Conservation (phyloP, 1,140 invertebrate species). For the Drosophila ambigua region DNA sequence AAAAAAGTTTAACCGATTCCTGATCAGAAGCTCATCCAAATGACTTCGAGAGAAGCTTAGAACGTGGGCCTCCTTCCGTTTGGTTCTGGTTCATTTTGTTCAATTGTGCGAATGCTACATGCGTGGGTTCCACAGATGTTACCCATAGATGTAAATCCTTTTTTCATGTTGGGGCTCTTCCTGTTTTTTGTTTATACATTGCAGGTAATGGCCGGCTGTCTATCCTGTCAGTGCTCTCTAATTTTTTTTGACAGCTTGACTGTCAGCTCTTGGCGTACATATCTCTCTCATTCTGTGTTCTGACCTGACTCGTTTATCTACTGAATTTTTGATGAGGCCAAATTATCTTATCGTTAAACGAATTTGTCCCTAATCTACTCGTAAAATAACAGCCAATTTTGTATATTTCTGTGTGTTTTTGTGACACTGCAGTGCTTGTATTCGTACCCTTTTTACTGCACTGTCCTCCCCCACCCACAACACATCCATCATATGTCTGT, state of each 20-base stretch:
- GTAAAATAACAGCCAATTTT: constrained; percentile 50
- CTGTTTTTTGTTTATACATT: constrained; percentile 46
- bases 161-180: constrained; percentile 1
- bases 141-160: constrained; percentile 24
- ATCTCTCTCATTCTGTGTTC: background rate
- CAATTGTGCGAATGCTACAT: constrained; percentile 43
- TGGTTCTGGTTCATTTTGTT: constrained; percentile 17
- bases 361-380: constrained; percentile 47
- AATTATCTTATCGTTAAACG: constrained; percentile 68
- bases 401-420: constrained; percentile 40
- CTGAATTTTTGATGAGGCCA: constrained; percentile 54
- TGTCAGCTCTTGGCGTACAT: constrained; percentile 46
- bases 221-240: constrained; percentile 29
- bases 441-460: constrained; percentile 4
- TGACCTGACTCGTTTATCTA: constrained; percentile 2
- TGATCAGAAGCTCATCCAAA: constrained; percentile 42
- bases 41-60: constrained; percentile 10
- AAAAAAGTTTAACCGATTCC: constrained; percentile 73
- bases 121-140: constrained; percentile 58
- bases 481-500: constrained; percentile 16
- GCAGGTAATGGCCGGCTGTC: constrained; percentile 31
- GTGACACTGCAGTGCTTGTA: constrained; percentile 10
- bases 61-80: constrained; percentile 41
- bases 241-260: constrained; percentile 71
- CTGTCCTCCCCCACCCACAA: background rate